Percentiles rank a stretch among this genome's conserved stretches.
Conservation (phyloP, 2,113 vertebrate species). For the Zosterops borbonicus region DNA sequence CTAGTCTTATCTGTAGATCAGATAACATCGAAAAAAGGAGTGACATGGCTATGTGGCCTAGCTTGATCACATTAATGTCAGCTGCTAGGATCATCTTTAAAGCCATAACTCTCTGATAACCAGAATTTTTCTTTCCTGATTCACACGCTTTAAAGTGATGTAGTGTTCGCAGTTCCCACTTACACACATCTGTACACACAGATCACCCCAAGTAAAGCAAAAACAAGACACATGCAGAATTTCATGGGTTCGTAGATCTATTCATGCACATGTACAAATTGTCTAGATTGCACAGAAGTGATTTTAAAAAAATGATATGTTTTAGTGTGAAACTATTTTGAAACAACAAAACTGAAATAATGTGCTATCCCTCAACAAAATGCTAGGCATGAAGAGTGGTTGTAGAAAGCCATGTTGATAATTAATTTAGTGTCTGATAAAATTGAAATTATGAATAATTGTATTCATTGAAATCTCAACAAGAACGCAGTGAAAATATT, state of each 20-base stretch:
- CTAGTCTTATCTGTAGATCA: neutral
- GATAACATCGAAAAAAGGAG: neutral
- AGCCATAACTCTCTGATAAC: neutral
- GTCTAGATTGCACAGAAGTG: neutral
- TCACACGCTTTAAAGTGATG: neutral
- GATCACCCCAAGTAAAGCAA: neutral
- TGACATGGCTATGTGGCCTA: neutral
- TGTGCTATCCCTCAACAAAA: neutral
- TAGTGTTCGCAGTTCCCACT: accelerated
- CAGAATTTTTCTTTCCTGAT: neutral
- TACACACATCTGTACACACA: neutral
- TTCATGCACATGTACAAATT: neutral
- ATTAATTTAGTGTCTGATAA: neutral
- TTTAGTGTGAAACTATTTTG: neutral
- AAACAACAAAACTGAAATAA: neutral
- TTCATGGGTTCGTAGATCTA: neutral
- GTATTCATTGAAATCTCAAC: neutral
- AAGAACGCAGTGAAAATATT: neutral
- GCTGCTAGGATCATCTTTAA: neutral
- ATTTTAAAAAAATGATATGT: neutral
- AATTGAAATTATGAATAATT: neutral
- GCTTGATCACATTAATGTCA: neutral
- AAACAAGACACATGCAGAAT: neutral
- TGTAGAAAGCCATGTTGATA: neutral
- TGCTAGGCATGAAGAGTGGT: neutral